These are phyloP conservation scores for Zygothrica quintamaculata DNA, from an alignment of 2,888 invertebrate genomes.

Conservation along the genomic window DNA sequence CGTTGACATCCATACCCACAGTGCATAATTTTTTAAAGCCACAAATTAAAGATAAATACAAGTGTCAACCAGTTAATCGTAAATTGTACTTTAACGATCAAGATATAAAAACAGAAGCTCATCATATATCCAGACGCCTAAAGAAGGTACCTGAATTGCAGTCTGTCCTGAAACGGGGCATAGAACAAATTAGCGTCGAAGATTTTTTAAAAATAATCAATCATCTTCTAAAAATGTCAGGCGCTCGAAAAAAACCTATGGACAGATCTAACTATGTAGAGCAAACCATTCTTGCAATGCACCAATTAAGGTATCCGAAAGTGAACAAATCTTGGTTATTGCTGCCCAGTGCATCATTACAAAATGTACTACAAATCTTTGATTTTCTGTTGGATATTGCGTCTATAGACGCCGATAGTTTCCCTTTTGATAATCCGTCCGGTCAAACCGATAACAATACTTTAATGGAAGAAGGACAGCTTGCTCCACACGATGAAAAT, in stretches of 20 bases:
- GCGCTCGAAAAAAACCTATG: slow-evolving; percentile 10
- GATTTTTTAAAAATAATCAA: slow-evolving; percentile 50
- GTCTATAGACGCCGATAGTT: background rate
- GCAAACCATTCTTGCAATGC: slow-evolving; percentile 32
- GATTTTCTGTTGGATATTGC: slow-evolving; percentile 52
- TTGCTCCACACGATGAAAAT: no score
- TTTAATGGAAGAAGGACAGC: no score
- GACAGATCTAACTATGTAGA: slow-evolving; percentile 36
- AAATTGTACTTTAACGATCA: slow-evolving; percentile 22
- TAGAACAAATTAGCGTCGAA: slow-evolving; percentile 28
- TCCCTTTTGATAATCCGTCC: slow-evolving; percentile 1
- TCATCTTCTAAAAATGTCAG: slow-evolving; percentile 34
- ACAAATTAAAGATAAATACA: background rate
- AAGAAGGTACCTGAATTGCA: slow-evolving; percentile 18
- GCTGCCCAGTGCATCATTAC: slow-evolving; percentile 36
- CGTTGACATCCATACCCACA: background rate
- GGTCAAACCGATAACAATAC: no score
- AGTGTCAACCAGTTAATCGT: background rate
- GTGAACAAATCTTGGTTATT: slow-evolving; percentile 40
- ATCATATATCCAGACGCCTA: slow-evolving; percentile 18
- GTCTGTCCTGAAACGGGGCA: slow-evolving; percentile 13
- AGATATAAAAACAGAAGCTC: background rate
- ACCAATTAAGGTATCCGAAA: slow-evolving; percentile 42
- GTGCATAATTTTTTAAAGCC: slow-evolving; percentile 21
- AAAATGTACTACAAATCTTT: slow-evolving; percentile 36